phyloP scores from a whole-genome alignment of 2,888 invertebrate genomes.

The Aphidoletes aphidimyza region DNA sequence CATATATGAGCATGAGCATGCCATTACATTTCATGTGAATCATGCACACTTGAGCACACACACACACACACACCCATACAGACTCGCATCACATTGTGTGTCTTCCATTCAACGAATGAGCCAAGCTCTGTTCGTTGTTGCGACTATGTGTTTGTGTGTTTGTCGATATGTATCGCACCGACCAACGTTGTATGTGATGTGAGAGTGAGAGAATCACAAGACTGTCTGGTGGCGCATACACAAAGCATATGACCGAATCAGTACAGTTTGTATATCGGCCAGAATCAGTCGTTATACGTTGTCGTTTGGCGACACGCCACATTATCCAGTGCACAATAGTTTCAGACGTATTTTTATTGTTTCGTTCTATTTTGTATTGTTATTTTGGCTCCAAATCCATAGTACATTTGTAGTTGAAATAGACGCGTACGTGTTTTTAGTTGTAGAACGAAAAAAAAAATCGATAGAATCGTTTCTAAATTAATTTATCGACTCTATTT shows the following conservation, averaged over 20 bases:
- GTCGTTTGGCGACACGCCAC: conserved; percentile 49
- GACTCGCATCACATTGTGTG: neutral
- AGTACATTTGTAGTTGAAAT: no score
- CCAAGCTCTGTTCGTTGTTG: neutral
- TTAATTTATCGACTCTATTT: no score
- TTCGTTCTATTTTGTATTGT: neutral
- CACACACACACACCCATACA: neutral
- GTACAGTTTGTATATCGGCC: conserved; percentile 26
- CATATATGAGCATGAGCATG: conserved; percentile 28
- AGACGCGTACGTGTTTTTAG: no score
- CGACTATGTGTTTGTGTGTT: neutral
- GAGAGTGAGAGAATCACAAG: neutral
- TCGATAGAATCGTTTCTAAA: no score
- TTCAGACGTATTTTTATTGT: neutral
- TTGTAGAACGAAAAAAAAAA: no score
- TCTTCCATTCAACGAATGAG: neutral
- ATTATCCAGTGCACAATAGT: neutral
- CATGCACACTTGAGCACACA: neutral
- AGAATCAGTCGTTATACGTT: conserved; percentile 34
- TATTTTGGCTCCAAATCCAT: no score
- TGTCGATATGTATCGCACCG: neutral
- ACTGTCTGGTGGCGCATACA: conserved; percentile 20
- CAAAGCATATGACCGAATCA: conserved; percentile 30
- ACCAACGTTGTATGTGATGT: neutral
- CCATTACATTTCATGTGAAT: conserved; percentile 1